These are phyloP conservation scores for Palythoa caribaeorum DNA, from an alignment of 92 coral and sea anemone genomes.

Conservation along the genomic window DNA sequence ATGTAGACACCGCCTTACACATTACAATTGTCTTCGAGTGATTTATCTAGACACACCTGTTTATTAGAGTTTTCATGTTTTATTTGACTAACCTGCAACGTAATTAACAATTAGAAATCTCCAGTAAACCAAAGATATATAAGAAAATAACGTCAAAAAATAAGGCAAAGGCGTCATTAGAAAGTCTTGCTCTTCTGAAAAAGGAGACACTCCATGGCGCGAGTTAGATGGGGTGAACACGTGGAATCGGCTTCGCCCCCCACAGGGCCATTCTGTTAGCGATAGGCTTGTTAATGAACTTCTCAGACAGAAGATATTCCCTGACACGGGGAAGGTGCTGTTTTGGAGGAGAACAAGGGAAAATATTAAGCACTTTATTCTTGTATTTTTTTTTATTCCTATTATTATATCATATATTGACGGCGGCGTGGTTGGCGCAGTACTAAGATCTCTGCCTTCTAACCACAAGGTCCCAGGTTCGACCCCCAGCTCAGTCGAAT, in stretches of 20 bases:
- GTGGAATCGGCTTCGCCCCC: slow-evolving; percentile 76
- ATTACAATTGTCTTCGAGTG: too few relatives aligned
- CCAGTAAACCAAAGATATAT: not conserved
- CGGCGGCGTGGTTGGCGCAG: too few relatives aligned
- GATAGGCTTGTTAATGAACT: slow-evolving; percentile 66
- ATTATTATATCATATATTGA: too few relatives aligned
- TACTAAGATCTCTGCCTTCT: too few relatives aligned
- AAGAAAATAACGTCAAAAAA: not conserved
- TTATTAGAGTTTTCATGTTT: too few relatives aligned
- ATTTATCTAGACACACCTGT: too few relatives aligned
- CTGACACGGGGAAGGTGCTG: slow-evolving; percentile 75
- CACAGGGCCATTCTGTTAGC: slow-evolving; percentile 84
- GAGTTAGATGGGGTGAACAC: slow-evolving; percentile 17
- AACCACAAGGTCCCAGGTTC: too few relatives aligned
- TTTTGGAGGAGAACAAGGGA: not conserved
- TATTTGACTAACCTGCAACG: too few relatives aligned
- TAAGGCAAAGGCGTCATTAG: not conserved
- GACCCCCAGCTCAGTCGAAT: too few relatives aligned
- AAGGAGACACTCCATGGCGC: not conserved
- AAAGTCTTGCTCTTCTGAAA: not conserved
- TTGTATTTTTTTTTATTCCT: too few relatives aligned
- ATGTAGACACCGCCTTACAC: too few relatives aligned
- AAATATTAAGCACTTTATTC: not conserved
- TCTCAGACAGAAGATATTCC: slow-evolving; percentile 67
- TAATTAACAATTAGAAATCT: not conserved